A percentile compares a stretch with the other conserved stretches of the same genome.
Conservation (phyloP, 2,113 vertebrate genomes). For the Eira barbara region DNA sequence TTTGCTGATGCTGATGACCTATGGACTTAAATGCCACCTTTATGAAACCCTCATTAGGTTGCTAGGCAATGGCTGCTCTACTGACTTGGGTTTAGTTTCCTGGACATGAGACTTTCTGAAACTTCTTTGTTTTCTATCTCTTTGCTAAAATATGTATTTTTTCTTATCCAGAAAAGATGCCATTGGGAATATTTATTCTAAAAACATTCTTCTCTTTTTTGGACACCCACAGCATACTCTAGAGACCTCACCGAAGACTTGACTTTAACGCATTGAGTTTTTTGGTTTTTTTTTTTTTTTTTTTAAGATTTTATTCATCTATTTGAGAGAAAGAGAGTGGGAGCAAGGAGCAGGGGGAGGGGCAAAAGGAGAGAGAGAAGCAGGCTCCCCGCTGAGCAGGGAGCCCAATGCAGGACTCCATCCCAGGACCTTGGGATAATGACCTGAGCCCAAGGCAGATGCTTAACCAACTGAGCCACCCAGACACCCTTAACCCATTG, state of each 20-base stretch:
- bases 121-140: conserved; percentile 14
- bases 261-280: not conserved
- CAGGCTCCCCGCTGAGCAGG: too few relatives aligned
- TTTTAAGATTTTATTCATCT: not conserved
- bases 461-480: not conserved
- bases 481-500: not conserved
- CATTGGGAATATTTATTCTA: not conserved
- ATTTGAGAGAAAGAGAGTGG: not conserved
- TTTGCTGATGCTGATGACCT: conserved; percentile 46
- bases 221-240: not conserved
- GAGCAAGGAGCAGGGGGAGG: not conserved
- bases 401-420: too few relatives aligned
- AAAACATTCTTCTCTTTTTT: not conserved
- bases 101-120: not conserved
- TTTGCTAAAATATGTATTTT: not conserved
- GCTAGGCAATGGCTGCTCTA: not conserved
- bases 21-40: not conserved
- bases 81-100: conserved; percentile 22
- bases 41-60: not conserved
- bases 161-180: not conserved
- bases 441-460: too few relatives aligned
- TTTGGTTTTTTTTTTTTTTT: not conserved
- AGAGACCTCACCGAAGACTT: not conserved
- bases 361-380: not conserved
- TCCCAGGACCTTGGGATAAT: too few relatives aligned